Evolutionary conservation across 92 coral and sea anemone species (phyloP).

Genomic region (Virgularia gustaviana): DNA sequence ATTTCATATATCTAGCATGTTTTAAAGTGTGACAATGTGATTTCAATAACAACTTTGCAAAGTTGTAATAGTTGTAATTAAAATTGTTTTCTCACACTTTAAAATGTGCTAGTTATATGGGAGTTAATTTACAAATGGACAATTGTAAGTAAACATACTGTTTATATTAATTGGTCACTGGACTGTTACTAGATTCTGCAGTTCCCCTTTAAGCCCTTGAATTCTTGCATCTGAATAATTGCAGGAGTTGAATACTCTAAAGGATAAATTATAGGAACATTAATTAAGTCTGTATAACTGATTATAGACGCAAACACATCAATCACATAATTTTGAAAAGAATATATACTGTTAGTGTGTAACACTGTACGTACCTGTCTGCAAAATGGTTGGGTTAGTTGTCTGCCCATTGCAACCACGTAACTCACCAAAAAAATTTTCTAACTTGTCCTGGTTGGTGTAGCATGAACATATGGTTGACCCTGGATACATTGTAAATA

Average conservation of each 20-base stretch:
- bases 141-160: not conserved
- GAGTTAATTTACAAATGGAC: not conserved
- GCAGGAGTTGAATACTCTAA: too few species aligned
- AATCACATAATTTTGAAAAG: not conserved
- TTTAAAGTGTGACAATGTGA: too few species aligned
- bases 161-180: not conserved
- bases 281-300: not conserved
- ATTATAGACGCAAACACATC: not conserved
- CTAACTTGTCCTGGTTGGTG: constrained; percentile 41
- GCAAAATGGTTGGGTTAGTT: constrained; percentile 46
- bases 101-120: too few species aligned
- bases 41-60: too few species aligned
- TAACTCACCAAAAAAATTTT: constrained; percentile 53
- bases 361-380: constrained; percentile 35
- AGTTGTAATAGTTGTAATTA: too few species aligned
- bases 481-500: constrained; percentile 11
- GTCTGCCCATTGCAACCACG: constrained; percentile 51
- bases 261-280: not conserved
- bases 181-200: constrained; percentile 8
- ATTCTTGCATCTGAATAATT: too few species aligned
- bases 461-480: not conserved
- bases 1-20: too few species aligned
- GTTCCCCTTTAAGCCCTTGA: too few species aligned
- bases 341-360: not conserved
- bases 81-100: too few species aligned